These are phyloP conservation scores for Brachionichthys hirsutus DNA, from an alignment of 2,113 vertebrate genomes.

Conservation along the genomic window DNA sequence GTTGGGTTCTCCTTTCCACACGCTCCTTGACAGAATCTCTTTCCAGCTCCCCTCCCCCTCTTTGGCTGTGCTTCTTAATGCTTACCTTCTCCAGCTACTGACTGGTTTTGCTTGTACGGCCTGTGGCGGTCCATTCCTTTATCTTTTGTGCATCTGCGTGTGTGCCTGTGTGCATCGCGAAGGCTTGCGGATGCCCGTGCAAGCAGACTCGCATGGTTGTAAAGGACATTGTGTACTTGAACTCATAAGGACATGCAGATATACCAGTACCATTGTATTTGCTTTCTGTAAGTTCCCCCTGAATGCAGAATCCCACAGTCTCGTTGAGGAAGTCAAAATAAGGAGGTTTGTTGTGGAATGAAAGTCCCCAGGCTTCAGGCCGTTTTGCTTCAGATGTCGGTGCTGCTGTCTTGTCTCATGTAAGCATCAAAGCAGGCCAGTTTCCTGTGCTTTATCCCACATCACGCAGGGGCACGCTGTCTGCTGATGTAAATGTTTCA, in stretches of 20 bases:
- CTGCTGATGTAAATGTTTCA: conserved; percentile 34
- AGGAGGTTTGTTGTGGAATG: neutral
- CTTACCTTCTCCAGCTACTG: conserved; percentile 37
- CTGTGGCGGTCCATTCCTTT: neutral
- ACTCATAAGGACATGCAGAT: neutral
- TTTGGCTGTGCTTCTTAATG: conserved; percentile 19
- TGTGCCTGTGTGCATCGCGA: no score
- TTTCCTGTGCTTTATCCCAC: neutral
- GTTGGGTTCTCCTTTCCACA: conserved; percentile 4
- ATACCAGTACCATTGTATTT: neutral
- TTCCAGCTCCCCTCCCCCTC: conserved; percentile 42
- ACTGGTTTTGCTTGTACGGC: neutral
- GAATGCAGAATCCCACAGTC: no score
- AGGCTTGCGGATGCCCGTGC: conserved; percentile 13
- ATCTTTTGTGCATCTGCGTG: neutral
- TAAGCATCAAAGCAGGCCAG: neutral
- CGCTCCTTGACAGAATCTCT: neutral
- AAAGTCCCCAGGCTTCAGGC: no score
- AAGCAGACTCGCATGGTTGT: conserved; percentile 6
- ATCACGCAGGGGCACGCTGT: conserved; percentile 2
- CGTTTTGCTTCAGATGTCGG: neutral
- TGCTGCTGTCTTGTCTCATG: neutral
- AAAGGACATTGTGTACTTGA: conserved; percentile 56
- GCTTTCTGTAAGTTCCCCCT: neutral
- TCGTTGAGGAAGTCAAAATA: neutral